Conservation (phyloP, 2,113 vertebrate species). For the Pygoscelis adeliae region DNA sequence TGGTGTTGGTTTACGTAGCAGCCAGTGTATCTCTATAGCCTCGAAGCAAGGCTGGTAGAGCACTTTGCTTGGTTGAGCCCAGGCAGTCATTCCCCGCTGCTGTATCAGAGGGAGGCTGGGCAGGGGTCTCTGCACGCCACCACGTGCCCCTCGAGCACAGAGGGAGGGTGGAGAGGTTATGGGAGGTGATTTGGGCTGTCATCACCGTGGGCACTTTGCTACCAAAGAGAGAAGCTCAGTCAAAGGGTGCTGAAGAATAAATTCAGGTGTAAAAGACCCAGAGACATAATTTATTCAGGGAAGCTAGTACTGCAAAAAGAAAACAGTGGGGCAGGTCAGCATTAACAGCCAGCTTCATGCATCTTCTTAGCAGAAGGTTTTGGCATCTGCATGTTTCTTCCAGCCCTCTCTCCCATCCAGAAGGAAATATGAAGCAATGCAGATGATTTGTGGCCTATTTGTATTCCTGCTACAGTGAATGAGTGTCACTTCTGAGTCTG, state of each 20-base stretch:
- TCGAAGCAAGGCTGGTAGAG: background rate
- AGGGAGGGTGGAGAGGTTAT: background rate
- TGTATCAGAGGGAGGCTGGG: fast-evolving
- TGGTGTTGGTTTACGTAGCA: background rate
- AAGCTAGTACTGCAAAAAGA: background rate
- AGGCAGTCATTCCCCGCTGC: background rate
- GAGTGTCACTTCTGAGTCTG: background rate
- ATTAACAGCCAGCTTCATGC: background rate
- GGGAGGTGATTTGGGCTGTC: background rate
- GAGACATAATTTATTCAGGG: background rate
- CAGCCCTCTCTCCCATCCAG: background rate
- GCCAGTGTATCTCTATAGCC: fast-evolving
- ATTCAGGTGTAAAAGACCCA: background rate
- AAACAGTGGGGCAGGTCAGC: background rate
- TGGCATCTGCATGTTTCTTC: background rate
- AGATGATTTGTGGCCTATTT: background rate
- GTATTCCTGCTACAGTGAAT: background rate
- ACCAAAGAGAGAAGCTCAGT: background rate
- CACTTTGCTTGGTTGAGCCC: background rate
- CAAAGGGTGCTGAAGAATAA: background rate
- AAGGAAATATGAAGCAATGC: background rate
- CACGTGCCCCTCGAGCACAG: fast-evolving
- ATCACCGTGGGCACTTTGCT: background rate
- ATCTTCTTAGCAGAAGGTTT: background rate
- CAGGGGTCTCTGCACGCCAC: background rate